A percentile compares a stretch with the other conserved stretches of the same genome.
Conservation (phyloP, 2,113 vertebrate species). For the Sisor rabdophorus region DNA sequence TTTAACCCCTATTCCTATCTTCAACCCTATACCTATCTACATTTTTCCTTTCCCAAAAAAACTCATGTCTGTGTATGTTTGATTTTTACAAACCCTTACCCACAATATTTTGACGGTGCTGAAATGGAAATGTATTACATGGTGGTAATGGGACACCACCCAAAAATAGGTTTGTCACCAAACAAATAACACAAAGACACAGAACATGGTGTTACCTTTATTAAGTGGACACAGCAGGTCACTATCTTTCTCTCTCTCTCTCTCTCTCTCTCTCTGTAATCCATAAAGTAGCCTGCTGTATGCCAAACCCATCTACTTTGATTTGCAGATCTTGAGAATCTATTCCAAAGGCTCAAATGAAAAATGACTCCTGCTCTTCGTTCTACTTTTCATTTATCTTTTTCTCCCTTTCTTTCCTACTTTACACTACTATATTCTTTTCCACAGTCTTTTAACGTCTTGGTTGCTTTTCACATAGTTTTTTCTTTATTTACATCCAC, state of each 20-base stretch:
- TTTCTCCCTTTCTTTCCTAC: slow-evolving; percentile 29
- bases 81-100: not conserved
- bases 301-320: slow-evolving; percentile 63
- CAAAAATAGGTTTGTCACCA: slow-evolving; percentile 6
- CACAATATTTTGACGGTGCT: slow-evolving; percentile 33
- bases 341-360: slow-evolving; percentile 58
- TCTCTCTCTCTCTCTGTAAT: slow-evolving; percentile 3
- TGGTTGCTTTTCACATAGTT: not conserved
- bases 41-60: no score
- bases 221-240: not conserved
- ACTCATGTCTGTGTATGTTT: no score
- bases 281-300: slow-evolving; percentile 59
- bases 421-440: slow-evolving; percentile 38
- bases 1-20: no score
- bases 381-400: slow-evolving; percentile 44
- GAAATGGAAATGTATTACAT: slow-evolving; percentile 4
- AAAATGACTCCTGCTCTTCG: slow-evolving; percentile 61
- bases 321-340: slow-evolving; percentile 62
- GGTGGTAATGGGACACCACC: slow-evolving; percentile 15
- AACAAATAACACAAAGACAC: not conserved
- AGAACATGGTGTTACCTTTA: slow-evolving; percentile 5
- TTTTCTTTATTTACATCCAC: slow-evolving; percentile 1
- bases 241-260: slow-evolving; percentile 49
- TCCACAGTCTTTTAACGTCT: not conserved
- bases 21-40: no score